Conservation (phyloP, 2,888 invertebrate genomes). For the Apotomis turbidana region DNA sequence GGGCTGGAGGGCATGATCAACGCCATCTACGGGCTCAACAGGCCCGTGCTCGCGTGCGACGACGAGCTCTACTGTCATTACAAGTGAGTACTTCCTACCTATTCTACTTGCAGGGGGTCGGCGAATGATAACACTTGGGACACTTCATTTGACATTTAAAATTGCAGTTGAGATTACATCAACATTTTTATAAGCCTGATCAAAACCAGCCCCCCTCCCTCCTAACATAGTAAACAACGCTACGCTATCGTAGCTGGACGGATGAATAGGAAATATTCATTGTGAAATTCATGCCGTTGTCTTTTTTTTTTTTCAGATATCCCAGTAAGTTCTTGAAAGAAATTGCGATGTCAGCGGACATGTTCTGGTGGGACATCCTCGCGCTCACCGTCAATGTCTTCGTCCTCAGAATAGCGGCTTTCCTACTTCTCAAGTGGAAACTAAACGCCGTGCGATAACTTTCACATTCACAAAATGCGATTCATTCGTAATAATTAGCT, state of each 20-base stretch:
- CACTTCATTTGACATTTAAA: no score
- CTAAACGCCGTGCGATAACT: constrained; percentile 86
- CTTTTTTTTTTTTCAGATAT: constrained; percentile 78
- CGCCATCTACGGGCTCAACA: constrained; percentile 92
- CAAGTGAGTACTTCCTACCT: constrained; percentile 70
- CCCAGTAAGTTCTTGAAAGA: constrained; percentile 92
- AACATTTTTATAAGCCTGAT: no score
- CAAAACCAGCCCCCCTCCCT: no score
- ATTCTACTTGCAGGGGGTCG: no score
- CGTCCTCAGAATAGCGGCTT: constrained; percentile 86
- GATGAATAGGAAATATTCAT: no score
- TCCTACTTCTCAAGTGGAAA: constrained; percentile 90
- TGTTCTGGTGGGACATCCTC: constrained; percentile 92
- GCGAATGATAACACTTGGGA: no score
- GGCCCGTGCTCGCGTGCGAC: constrained; percentile 90
- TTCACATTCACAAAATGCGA: background rate
- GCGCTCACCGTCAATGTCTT: constrained; percentile 88
- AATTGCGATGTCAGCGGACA: constrained; percentile 91
- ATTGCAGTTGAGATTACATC: no score
- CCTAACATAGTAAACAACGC: no score
- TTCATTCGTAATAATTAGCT: background rate
- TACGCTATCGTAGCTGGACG: no score
- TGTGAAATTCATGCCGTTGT: no score
- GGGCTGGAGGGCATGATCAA: constrained; percentile 94
- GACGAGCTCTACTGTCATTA: constrained; percentile 91